Evolutionary conservation across 2,888 invertebrate genomes (phyloP), one percentile per base, ranked within the genome.

Genomic region (Tipula lateralis): DNA sequence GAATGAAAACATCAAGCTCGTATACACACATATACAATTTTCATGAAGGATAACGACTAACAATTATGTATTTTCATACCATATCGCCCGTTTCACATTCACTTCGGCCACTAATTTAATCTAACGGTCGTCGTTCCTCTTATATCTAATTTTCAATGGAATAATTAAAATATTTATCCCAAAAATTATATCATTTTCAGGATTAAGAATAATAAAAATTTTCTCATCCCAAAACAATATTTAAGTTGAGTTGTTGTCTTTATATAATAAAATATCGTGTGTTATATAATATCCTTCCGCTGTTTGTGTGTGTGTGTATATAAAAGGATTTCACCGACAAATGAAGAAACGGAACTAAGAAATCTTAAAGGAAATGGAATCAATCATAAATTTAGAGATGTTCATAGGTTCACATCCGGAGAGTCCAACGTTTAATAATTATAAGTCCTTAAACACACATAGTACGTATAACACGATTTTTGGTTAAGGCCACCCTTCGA

Each of bases 1-100:
- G 66, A 66, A 66, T 66, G 66, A 66, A 66, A 66, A 66, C 66
- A 66, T 66, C 66, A 66, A 66, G 66, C 66, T 66, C 66, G n/a
- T 44, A 9, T 44, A n/a, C 2, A 12, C 44, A n/a, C 44, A 16
- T 7, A 66, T 66, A 66, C 19, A 24, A 66, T 9, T 66, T 66
- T 66, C 66, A 66, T 66, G 9, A 66, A 66, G 66, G 66, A 66
- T 66, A 66, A 66, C 66, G 66, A 66, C 66, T 19, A 24, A 66
- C 66, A 66, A 66, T 66, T 66, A 66, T 66, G 50, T 50, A 50
- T 19, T 39, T 39, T 39, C 19, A 50, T 50, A 50, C 4, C 19
- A 66, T 66, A 44, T 44, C n/a, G 3, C 6, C 16, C 24, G 44
- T 66, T 9, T 66, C 24, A 24, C 24, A 66, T 39, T 6, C 50